Evolutionary conservation across 1,140 invertebrate genomes (phyloP).

Genomic region (Ceratosolen solmsi): DNA sequence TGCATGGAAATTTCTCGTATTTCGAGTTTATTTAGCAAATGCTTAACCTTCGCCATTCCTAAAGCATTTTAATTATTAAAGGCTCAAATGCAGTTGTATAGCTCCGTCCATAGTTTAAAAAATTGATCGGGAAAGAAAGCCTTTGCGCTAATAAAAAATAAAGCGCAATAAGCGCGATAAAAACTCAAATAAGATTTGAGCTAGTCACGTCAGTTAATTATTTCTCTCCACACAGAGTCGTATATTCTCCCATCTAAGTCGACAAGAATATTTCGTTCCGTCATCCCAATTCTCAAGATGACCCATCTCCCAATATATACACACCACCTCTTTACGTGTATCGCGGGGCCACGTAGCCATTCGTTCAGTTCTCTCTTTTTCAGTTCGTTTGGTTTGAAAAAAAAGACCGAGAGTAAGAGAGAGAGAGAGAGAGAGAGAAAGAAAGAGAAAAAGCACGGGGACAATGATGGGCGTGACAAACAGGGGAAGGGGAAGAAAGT

Average conservation of each 20-base stretch:
- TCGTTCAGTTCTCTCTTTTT: constrained; percentile 17
- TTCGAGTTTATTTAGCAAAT: not conserved
- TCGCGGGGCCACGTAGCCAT: not conserved
- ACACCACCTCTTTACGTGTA: not conserved
- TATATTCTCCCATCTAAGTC: not conserved
- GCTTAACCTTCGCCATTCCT: not conserved
- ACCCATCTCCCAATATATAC: not conserved
- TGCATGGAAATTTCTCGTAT: not conserved
- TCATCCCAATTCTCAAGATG: not conserved
- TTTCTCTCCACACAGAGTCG: not conserved
- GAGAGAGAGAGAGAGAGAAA: not conserved
- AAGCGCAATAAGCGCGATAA: not conserved
- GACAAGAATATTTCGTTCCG: not conserved
- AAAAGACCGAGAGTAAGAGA: constrained; percentile 10
- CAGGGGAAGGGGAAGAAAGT: not conserved
- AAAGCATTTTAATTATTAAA: not conserved
- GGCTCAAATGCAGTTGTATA: too few relatives aligned
- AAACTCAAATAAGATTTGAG: not conserved
- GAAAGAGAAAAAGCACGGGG: not conserved
- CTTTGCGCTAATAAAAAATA: too few relatives aligned
- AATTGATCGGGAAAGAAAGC: too few relatives aligned
- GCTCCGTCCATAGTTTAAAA: too few relatives aligned
- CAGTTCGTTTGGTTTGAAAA: constrained; percentile 37
- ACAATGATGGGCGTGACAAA: not conserved
- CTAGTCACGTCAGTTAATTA: not conserved